Conservation (phyloP, 2,888 invertebrate genomes). For the Nemotelus nigrinus region DNA sequence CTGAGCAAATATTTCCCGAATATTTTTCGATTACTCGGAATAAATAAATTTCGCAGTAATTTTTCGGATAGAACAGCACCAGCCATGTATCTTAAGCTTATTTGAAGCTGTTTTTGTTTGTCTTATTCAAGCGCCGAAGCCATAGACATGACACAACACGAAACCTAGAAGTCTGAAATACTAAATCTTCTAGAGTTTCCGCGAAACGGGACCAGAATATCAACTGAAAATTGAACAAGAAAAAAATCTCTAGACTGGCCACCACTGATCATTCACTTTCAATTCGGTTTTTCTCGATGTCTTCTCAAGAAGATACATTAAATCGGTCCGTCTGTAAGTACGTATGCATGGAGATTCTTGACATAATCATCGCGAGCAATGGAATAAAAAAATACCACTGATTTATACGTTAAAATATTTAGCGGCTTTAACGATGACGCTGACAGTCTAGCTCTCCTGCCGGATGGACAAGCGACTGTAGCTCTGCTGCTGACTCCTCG, state of each 20-base stretch:
- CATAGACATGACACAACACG: background rate
- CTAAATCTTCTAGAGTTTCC: background rate
- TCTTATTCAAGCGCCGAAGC: background rate
- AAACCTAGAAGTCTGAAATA: background rate
- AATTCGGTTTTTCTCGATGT: background rate
- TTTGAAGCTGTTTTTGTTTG: background rate
- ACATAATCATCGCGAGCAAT: background rate
- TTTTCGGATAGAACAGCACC: background rate
- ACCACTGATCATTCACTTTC: conserved; percentile 30
- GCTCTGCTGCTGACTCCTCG: no score
- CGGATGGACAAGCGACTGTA: conserved; percentile 25
- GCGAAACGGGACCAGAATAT: background rate
- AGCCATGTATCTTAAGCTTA: background rate
- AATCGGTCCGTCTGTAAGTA: background rate
- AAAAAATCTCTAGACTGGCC: conserved; percentile 31
- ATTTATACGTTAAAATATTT: conserved; percentile 39
- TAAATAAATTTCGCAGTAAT: conserved; percentile 14
- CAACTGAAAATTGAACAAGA: background rate
- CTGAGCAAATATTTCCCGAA: conserved; percentile 19
- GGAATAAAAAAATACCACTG: conserved; percentile 22
- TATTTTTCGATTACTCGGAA: conserved; percentile 7
- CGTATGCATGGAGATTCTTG: background rate
- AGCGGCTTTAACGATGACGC: conserved; percentile 21
- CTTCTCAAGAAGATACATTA: background rate
- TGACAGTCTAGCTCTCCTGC: conserved; percentile 27